A percentile compares a stretch with the other conserved stretches of the same genome.
These are phyloP conservation scores for Chaenodraco wilsoni DNA, from an alignment of 2,797 vertebrate genomes.

Conservation along the genomic window DNA sequence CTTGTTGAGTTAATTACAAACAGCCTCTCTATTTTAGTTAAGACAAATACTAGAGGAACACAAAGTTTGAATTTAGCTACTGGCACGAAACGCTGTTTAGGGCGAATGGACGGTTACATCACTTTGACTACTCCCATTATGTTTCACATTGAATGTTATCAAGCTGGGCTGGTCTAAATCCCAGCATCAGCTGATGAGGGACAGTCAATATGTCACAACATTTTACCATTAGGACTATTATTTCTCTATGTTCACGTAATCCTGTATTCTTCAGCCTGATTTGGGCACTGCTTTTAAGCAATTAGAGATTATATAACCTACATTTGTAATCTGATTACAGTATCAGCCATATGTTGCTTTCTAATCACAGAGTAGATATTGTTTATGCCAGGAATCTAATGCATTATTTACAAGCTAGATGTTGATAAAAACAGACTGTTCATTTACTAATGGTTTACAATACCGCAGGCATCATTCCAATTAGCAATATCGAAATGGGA, in stretches of 20 bases:
- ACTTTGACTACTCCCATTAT: conserved; percentile 87
- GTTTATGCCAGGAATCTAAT: conserved; percentile 92
- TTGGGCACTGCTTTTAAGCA: conserved; percentile 35
- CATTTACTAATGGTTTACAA: conserved; percentile 98
- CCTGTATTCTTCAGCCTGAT: conserved; percentile 1
- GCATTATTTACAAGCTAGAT: conserved; percentile 98
- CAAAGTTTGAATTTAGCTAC: conserved; percentile 85
- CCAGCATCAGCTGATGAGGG: conserved; percentile 56
- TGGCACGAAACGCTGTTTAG: conserved; percentile 88
- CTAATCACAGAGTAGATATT: conserved; percentile 83
- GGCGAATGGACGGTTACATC: conserved; percentile 87
- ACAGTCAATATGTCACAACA: conserved; percentile 16
- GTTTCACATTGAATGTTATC: conserved; percentile 85
- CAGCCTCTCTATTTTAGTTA: conserved; percentile 66
- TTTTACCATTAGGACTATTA: conserved; percentile 7
- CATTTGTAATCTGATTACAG: conserved; percentile 73
- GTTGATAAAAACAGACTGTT: conserved; percentile 98
- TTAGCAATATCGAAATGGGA: conserved; percentile 90
- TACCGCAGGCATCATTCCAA: conserved; percentile 92
- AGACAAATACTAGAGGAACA: conserved; percentile 70
- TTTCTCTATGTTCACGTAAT: conserved; percentile 8
- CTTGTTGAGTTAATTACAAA: conserved; percentile 83
- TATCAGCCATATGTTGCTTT: conserved; percentile 58
- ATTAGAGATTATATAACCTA: conserved; percentile 57
- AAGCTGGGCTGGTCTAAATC: conserved; percentile 81